Conservation (phyloP, 2,888 invertebrate genomes). For the Oligia strigilis region DNA sequence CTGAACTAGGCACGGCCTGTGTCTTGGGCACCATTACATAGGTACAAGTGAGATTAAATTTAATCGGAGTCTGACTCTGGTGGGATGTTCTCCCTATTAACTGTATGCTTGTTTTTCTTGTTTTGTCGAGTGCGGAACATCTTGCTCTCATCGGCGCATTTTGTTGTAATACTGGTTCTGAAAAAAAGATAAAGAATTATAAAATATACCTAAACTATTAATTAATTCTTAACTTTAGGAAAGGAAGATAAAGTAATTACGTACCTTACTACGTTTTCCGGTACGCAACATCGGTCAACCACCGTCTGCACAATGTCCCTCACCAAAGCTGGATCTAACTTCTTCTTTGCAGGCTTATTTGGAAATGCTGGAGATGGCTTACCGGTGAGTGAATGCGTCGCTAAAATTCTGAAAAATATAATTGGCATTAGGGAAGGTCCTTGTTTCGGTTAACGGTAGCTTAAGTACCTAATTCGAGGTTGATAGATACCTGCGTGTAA, state of each 20-base stretch:
- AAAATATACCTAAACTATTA: no score
- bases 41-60: no score
- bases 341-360: slow-evolving; percentile 80
- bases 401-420: slow-evolving; percentile 80
- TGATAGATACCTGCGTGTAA: slow-evolving; percentile 78
- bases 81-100: no score
- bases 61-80: no score
- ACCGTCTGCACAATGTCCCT: slow-evolving; percentile 89
- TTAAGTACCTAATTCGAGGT: neutral
- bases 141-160: slow-evolving; percentile 91
- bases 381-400: slow-evolving; percentile 90
- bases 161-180: slow-evolving; percentile 91
- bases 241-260: neutral
- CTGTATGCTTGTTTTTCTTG: no score
- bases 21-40: no score
- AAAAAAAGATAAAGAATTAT: neutral
- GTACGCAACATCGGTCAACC: slow-evolving; percentile 78
- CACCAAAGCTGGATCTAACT: slow-evolving; percentile 85
- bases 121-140: no score
- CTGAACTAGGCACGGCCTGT: no score
- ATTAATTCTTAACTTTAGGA: neutral
- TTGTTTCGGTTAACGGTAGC: no score
- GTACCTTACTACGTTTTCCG: slow-evolving; percentile 79
- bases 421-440: neutral
- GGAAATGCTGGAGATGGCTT: slow-evolving; percentile 90